Evolutionary conservation across 2,888 invertebrate species (phyloP), one percentile per base, ranked within the genome.

Genomic region (Parascotia fuliginaria): DNA sequence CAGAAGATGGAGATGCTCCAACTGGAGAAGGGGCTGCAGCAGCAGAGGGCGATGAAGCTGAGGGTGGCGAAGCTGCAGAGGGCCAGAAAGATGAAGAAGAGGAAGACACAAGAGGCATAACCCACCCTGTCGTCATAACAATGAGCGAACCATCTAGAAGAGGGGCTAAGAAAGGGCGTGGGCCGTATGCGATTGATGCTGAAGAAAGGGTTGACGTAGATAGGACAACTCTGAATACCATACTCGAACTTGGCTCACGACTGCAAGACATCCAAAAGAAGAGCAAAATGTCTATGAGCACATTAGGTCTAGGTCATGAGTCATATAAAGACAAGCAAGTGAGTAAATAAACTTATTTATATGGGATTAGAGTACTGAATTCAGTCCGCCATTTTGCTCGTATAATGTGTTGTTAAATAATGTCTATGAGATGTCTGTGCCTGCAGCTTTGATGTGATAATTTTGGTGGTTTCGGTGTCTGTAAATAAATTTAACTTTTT

Each of bases 281-380:
- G 58, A 89, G 88, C 58, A 84, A 73, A 77, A 55, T 83, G 0
- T 90, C 91, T n/a, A 84, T 87, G 84, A 89, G 88, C 67, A 82
- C 86, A 22, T 68, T 91, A 60, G 84, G 79, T 6, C 69, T 89
- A 57, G 88, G 72, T 32, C 89, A 90, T 55, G 92, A 92, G 62
- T 82, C 88, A 48, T 92, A 92, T 71, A 92, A 88, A 83, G 92
- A 92, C 56, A 92, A 91, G 79, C 92, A 92, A 86, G 92, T 91
- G 83, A 86, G 83, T 82, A 79, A 80, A 65, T n/a, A n/a, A n/a
- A n/a, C n/a, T n/a, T n/a, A n/a, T n/a, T n/a, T n/a, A n/a, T n/a
- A n/a, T n/a, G n/a, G n/a, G n/a, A n/a, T n/a, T n/a, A n/a, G n/a
- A n/a, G n/a, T n/a, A n/a, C n/a, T n/a, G n/a, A n/a, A n/a, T n/a